These are phyloP conservation scores for Pristionchus fissidentatus DNA, from an alignment of 2,888 invertebrate genomes.

Conservation along the genomic window DNA sequence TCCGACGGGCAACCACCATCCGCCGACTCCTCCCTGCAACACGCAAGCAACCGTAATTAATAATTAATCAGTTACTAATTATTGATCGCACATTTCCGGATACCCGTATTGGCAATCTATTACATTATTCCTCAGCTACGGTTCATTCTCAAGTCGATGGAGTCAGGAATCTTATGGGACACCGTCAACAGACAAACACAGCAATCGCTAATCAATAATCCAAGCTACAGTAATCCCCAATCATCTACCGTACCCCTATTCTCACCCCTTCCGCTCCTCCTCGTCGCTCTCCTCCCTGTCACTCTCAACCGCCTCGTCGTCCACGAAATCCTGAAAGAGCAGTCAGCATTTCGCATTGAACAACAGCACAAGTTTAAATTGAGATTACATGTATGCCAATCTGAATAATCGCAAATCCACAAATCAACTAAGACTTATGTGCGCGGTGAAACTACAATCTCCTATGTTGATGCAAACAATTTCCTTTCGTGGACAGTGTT, in stretches of 20 bases:
- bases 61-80: too few relatives aligned
- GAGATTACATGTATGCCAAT: too few relatives aligned
- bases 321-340: constrained; percentile 35
- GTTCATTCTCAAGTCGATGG: not conserved
- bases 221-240: too few relatives aligned
- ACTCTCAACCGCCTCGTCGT: constrained; percentile 28
- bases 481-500: too few relatives aligned
- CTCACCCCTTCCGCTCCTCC: not conserved
- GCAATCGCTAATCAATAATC: not conserved
- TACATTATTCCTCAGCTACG: not conserved
- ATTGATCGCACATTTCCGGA: too few relatives aligned
- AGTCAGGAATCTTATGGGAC: too few relatives aligned
- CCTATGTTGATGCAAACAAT: too few relatives aligned
- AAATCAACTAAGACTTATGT: not conserved
- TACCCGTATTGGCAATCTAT: too few relatives aligned
- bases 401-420: not conserved
- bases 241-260: too few relatives aligned
- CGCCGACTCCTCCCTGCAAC: constrained; percentile 30
- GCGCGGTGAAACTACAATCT: too few relatives aligned
- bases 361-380: too few relatives aligned
- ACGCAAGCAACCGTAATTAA: too few relatives aligned
- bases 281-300: constrained; percentile 32
- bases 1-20: constrained; percentile 9
- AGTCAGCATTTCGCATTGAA: not conserved
- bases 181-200: not conserved